Evolutionary conservation across 2,113 vertebrate species (phyloP), one percentile per base, ranked within the genome.

Genomic region (Microcebus lehilahytsara): DNA sequence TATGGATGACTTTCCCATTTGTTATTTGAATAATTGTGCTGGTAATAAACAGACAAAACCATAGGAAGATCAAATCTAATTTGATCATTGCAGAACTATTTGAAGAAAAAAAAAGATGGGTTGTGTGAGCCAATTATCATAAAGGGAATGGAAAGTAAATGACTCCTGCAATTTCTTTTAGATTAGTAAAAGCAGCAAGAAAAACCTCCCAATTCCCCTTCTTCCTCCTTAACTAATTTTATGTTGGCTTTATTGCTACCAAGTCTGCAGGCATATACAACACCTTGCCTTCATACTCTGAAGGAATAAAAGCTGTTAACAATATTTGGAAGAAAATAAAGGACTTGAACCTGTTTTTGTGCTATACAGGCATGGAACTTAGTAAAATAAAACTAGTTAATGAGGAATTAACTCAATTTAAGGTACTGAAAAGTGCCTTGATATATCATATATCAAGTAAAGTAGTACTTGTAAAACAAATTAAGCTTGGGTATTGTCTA

Each of bases 191-290:
- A 97, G 34, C 80, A 78, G 97, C 97, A 92, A 49, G 97, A 96
- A 97, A 98, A 97, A 97, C 46, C 83, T 97, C 62, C 93, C 92
- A 97, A 98, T 98, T 98, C 93, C 53, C 95, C 49, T 53, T 95
- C 72, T 96, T 98, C 98, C 96, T 98, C 71, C 81, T 97, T 97
- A 98, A 98, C 97, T 98, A 98, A 98, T 98, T 98, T 98, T 97
- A 97, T 97, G 97, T 97, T 90, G 96, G 72, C 85, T 98, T 98
- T 98, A 98, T 97, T 98, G 98, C 97, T 92, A 98, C 93, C 88
- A 94, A 98, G 96, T 96, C 56, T 88, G 64, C 92, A 97, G 97
- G 91, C 95, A 97, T 97, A 98, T 95, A 95, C 91, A 98, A 96
- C 96, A 98, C 96, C 97, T 98, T 98, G 97, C 96, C 56, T 95